Conservation (phyloP, 1,140 invertebrate species). For the Cylas formicarius region DNA sequence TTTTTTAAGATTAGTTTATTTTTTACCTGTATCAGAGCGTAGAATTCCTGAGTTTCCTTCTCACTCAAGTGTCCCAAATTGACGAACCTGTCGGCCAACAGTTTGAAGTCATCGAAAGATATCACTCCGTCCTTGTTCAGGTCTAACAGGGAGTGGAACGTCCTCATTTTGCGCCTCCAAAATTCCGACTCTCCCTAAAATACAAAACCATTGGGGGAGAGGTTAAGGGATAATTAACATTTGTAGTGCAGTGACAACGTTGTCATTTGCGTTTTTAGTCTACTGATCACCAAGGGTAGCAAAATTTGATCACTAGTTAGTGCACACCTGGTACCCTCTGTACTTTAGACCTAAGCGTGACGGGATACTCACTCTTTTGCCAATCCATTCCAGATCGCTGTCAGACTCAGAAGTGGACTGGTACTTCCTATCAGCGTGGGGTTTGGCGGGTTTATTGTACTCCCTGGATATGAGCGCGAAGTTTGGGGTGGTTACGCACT, state of each 20-base stretch:
- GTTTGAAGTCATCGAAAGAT: conserved; percentile 70
- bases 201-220: no score
- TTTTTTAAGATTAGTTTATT: conserved; percentile 9
- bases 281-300: no score
- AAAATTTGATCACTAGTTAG: no score
- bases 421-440: conserved; percentile 22
- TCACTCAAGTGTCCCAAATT: conserved; percentile 61
- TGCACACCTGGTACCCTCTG: no score
- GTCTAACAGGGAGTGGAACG: conserved; percentile 69
- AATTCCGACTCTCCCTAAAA: conserved; percentile 69
- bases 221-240: neutral
- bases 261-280: neutral
- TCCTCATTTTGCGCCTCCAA: conserved; percentile 84
- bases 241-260: neutral
- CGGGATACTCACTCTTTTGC: conserved; percentile 34
- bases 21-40: conserved; percentile 56
- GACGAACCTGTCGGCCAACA: conserved; percentile 64
- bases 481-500: neutral
- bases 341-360: no score
- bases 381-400: conserved; percentile 33
- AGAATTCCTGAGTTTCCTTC: conserved; percentile 57
- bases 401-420: conserved; percentile 34
- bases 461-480: conserved; percentile 4
- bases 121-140: conserved; percentile 80
- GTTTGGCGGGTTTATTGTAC: conserved; percentile 20